These are phyloP conservation scores for Rhysida immarginata DNA, from an alignment of 1,140 invertebrate species.

Conservation along the genomic window DNA sequence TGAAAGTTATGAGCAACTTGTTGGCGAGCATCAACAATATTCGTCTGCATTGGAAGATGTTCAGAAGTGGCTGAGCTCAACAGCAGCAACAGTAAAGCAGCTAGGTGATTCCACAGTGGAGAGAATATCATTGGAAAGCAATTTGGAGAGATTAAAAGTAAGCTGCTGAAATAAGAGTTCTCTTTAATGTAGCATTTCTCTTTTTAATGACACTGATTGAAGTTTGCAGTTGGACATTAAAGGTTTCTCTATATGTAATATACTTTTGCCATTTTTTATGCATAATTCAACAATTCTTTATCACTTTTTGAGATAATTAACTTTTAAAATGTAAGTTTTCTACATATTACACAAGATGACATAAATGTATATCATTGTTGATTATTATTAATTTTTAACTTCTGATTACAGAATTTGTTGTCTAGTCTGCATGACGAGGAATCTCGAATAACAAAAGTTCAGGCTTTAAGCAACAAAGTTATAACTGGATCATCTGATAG, in stretches of 20 bases:
- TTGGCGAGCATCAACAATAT: conserved; percentile 82
- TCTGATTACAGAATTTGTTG: conserved; percentile 42
- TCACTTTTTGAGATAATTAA: too few relatives aligned
- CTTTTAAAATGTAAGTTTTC: too few relatives aligned
- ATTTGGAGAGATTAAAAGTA: conserved; percentile 74
- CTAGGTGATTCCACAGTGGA: conserved; percentile 79
- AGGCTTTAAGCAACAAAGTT: conserved; percentile 69
- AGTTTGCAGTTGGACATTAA: too few relatives aligned
- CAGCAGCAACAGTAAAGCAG: conserved; percentile 63
- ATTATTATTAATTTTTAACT: too few relatives aligned
- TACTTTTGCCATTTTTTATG: too few relatives aligned
- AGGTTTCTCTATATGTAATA: too few relatives aligned
- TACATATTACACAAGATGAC: too few relatives aligned
- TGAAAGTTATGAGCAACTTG: conserved; percentile 64
- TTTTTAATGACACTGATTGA: too few relatives aligned
- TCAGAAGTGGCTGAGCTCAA: conserved; percentile 80
- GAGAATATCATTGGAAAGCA: conserved; percentile 71
- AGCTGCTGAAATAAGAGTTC: too few relatives aligned
- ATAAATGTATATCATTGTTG: too few relatives aligned
- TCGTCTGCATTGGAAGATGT: conserved; percentile 74
- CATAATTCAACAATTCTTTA: too few relatives aligned
- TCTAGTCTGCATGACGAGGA: conserved; percentile 56
- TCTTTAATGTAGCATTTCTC: too few relatives aligned
- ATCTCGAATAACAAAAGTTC: conserved; percentile 58
- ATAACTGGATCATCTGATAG: conserved; percentile 69